phyloP scores from a whole-genome alignment of 2,797 vertebrate species.

The Scolopax bukidnonensis region DNA sequence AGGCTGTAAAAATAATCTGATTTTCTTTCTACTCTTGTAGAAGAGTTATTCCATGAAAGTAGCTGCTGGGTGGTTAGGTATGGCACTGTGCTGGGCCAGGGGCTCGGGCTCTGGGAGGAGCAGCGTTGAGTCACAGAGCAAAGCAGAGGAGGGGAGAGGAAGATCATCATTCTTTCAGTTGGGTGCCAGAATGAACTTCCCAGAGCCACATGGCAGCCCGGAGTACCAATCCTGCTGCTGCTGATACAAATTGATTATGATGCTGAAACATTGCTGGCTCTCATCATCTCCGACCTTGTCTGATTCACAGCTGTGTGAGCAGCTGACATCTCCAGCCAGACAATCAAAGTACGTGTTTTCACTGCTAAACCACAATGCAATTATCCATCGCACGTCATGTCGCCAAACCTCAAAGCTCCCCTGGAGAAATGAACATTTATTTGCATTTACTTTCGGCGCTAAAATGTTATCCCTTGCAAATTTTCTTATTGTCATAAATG shows the following conservation, averaged over 20 bases:
- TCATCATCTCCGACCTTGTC: constrained; percentile 64
- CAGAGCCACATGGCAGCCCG: not conserved
- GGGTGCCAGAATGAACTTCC: not conserved
- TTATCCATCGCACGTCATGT: constrained; percentile 24
- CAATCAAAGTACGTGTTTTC: constrained; percentile 47
- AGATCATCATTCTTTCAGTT: not conserved
- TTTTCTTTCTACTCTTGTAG: not conserved
- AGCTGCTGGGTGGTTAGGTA: not conserved
- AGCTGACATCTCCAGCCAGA: constrained; percentile 73
- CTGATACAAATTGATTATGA: constrained; percentile 49
- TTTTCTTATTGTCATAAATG: constrained; percentile 28
- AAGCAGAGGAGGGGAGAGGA: accelerated
- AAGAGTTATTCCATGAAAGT: not conserved
- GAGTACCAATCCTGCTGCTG: not conserved
- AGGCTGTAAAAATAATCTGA: not conserved
- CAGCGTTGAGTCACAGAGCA: not conserved
- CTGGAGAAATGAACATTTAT: constrained; percentile 33
- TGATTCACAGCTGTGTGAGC: constrained; percentile 73
- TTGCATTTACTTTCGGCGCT: constrained; percentile 57
- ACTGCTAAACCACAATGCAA: constrained; percentile 57
- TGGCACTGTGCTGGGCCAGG: not conserved
- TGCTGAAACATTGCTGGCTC: constrained; percentile 56
- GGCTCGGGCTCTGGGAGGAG: not conserved
- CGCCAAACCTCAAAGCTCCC: constrained; percentile 40
- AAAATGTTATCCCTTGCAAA: constrained; percentile 41